These are phyloP conservation scores for Pelosia muscerda DNA, from an alignment of 2,888 invertebrate species.

Conservation along the genomic window DNA sequence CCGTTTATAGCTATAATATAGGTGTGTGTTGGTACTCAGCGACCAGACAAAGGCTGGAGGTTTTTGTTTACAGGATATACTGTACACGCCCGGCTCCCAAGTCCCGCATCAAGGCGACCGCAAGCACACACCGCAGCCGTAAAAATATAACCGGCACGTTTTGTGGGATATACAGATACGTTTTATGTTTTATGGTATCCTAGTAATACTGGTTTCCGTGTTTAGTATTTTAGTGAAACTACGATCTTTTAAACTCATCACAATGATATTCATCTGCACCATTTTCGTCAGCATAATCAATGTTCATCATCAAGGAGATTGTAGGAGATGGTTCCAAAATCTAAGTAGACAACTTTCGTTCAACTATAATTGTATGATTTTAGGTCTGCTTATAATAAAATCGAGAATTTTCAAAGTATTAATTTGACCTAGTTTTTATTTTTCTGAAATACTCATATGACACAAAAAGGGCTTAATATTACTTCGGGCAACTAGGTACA, in stretches of 20 bases:
- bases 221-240: slow-evolving; percentile 31
- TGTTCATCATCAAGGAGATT: no score
- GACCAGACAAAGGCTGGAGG: slow-evolving; percentile 42
- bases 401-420: neutral
- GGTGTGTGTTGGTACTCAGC: slow-evolving; percentile 36
- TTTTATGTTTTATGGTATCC: slow-evolving; percentile 41
- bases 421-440: neutral
- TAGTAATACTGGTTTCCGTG: slow-evolving; percentile 32
- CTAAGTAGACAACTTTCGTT: no score
- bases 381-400: no score
- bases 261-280: no score
- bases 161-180: slow-evolving; percentile 47
- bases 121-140: slow-evolving; percentile 42
- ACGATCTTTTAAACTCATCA: neutral
- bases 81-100: slow-evolving; percentile 28
- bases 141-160: slow-evolving; percentile 49
- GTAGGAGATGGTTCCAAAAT: no score
- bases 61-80: slow-evolving; percentile 30
- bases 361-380: no score
- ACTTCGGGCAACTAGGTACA: slow-evolving; percentile 7
- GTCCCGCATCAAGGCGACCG: slow-evolving; percentile 49
- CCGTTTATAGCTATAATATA: slow-evolving; percentile 31
- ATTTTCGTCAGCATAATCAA: no score
- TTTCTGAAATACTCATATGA: neutral
- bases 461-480: neutral